Percentiles rank a stretch among this genome's conserved stretches.
These are phyloP conservation scores for Odontesthes bonariensis DNA, from an alignment of 2,113 vertebrate genomes.

Conservation along the genomic window DNA sequence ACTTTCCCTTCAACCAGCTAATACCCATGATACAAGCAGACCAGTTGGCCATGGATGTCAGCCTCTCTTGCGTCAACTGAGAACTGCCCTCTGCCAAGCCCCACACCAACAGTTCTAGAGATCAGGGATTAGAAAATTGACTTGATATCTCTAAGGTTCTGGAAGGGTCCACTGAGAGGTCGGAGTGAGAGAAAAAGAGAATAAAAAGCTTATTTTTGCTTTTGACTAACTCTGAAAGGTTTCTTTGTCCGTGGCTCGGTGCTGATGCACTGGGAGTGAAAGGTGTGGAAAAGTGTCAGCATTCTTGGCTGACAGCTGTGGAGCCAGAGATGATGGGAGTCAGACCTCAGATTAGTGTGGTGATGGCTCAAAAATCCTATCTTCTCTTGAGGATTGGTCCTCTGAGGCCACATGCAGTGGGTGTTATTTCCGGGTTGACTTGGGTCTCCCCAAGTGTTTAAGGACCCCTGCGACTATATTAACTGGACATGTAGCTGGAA, in stretches of 20 bases:
- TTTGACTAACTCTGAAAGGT: slow-evolving; percentile 46
- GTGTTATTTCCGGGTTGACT: slow-evolving; percentile 21
- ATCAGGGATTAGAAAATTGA: slow-evolving; percentile 58
- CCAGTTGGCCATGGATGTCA: slow-evolving; percentile 27
- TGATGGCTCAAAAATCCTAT: slow-evolving; percentile 61
- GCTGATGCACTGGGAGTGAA: slow-evolving; percentile 56
- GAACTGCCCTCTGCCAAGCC: slow-evolving; percentile 20
- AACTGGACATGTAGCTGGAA: slow-evolving; percentile 44
- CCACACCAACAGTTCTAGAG: slow-evolving; percentile 38
- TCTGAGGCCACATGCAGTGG: slow-evolving; percentile 35
- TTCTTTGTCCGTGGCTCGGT: slow-evolving; percentile 48
- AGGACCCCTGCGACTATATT: slow-evolving; percentile 40
- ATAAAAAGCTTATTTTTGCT: slow-evolving; percentile 57
- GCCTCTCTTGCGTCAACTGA: slow-evolving; percentile 3
- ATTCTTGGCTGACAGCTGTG: slow-evolving; percentile 70
- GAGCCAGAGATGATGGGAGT: slow-evolving; percentile 56
- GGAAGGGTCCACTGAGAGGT: slow-evolving; percentile 24
- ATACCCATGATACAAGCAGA: slow-evolving; percentile 12
- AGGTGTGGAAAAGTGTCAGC: slow-evolving; percentile 68
- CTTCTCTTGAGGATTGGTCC: slow-evolving; percentile 49
- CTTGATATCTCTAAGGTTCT: slow-evolving; percentile 50
- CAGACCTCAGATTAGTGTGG: slow-evolving; percentile 19
- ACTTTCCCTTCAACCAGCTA: slow-evolving; percentile 7
- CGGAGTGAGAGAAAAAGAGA: slow-evolving; percentile 11
- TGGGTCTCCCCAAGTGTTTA: slow-evolving; percentile 26